Percentiles rank a stretch among this genome's conserved stretches.
phyloP scores from a whole-genome alignment of 2,888 invertebrate genomes.

The Argyresthia goedartella region DNA sequence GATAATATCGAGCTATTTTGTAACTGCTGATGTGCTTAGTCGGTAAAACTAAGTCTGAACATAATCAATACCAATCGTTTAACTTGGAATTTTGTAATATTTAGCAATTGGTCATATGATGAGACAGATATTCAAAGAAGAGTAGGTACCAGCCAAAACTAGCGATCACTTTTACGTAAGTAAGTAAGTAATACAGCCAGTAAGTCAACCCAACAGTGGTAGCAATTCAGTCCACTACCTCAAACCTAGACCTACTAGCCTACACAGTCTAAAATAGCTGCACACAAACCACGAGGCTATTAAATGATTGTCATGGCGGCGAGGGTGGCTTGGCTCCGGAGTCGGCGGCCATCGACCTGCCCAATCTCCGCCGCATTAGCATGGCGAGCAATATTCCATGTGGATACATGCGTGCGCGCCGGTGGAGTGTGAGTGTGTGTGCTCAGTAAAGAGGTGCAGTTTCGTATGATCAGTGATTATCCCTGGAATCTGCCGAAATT shows the following conservation, averaged over 20 bases:
- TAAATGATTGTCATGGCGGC: slow-evolving; percentile 34
- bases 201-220: not conserved
- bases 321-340: slow-evolving; percentile 46
- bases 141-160: no score
- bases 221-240: not conserved
- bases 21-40: no score
- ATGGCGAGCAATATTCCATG: slow-evolving; percentile 63
- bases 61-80: no score
- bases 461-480: not conserved
- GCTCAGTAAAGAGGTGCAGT: not conserved
- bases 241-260: not conserved
- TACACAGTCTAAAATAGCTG: not conserved
- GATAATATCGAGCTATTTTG: no score
- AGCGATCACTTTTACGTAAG: no score
- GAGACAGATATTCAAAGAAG: no score
- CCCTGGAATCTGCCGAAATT: not conserved
- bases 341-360: slow-evolving; percentile 67
- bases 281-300: slow-evolving; percentile 1
- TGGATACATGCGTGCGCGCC: slow-evolving; percentile 33
- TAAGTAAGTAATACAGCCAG: no score
- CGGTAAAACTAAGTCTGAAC: no score
- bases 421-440: slow-evolving; percentile 15
- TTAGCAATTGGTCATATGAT: no score
- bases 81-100: no score
- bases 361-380: slow-evolving; percentile 72